These are phyloP conservation scores for Drosophila nr. medialis DNA, from an alignment of 2,888 invertebrate species.

Conservation along the genomic window DNA sequence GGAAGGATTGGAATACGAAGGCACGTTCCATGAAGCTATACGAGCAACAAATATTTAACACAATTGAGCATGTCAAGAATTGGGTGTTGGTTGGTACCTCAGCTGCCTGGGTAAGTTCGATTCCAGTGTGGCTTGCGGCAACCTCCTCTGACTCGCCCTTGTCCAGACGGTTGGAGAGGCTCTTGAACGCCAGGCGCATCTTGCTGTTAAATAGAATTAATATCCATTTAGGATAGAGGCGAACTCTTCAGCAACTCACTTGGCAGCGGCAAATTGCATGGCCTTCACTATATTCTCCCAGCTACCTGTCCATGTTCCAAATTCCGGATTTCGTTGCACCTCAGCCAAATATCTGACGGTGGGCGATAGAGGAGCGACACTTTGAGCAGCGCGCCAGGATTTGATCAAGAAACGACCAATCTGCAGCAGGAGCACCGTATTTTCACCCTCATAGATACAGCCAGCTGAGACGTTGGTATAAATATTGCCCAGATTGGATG, in stretches of 20 bases:
- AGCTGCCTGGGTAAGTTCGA: slow-evolving; percentile 92
- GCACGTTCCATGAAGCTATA: slow-evolving; percentile 92
- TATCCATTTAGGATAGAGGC: background rate
- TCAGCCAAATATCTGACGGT: slow-evolving; percentile 89
- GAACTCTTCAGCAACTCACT: slow-evolving; percentile 76
- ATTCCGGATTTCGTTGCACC: slow-evolving; percentile 55
- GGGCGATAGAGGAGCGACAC: slow-evolving; percentile 87
- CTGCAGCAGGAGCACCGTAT: slow-evolving; percentile 95
- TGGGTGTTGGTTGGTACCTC: slow-evolving; percentile 86
- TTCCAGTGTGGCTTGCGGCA: slow-evolving; percentile 94
- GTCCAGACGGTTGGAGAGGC: slow-evolving; percentile 89
- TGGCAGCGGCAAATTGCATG: slow-evolving; percentile 85
- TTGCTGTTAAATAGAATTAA: slow-evolving; percentile 86
- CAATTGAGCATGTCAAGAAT: background rate
- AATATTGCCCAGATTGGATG: slow-evolving; percentile 92
- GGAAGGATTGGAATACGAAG: slow-evolving; percentile 91
- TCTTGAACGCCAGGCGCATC: slow-evolving; percentile 88
- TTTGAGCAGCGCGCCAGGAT: slow-evolving; percentile 88
- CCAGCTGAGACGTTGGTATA: slow-evolving; percentile 93
- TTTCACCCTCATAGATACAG: slow-evolving; percentile 98
- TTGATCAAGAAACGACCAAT: slow-evolving; percentile 94
- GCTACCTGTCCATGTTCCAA: slow-evolving; percentile 77
- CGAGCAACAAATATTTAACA: background rate
- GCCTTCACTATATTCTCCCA: slow-evolving; percentile 84
- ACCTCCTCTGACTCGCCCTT: slow-evolving; percentile 89